These are phyloP conservation scores for Microctonus hyperodae DNA, from an alignment of 2,888 invertebrate genomes.

Conservation along the genomic window DNA sequence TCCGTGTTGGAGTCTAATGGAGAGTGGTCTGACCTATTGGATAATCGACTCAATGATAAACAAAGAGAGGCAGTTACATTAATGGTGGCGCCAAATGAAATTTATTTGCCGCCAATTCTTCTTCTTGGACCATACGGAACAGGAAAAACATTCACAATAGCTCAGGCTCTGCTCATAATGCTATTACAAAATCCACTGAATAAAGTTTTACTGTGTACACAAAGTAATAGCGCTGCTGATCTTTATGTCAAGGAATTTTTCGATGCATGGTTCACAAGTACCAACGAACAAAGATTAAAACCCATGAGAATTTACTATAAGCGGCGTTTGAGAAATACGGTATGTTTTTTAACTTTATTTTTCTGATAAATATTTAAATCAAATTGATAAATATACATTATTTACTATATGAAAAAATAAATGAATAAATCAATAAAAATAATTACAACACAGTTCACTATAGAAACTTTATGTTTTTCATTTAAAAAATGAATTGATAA, in stretches of 20 bases:
- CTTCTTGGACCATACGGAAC: constrained; percentile 86
- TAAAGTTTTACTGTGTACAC: constrained; percentile 82
- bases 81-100: constrained; percentile 73
- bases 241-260: constrained; percentile 85
- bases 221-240: constrained; percentile 88
- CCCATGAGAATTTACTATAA: constrained; percentile 83
- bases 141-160: constrained; percentile 85
- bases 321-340: constrained; percentile 80
- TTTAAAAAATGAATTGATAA: neutral
- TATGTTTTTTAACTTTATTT: constrained; percentile 64
- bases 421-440: too few species aligned
- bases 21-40: constrained; percentile 70
- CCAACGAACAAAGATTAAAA: constrained; percentile 68
- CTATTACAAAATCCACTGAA: constrained; percentile 71
- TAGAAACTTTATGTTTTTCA: neutral
- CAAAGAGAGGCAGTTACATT: constrained; percentile 81
- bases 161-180: constrained; percentile 63
- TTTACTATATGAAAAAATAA: too few species aligned
- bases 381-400: neutral
- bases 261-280: constrained; percentile 76
- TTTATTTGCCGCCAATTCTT: constrained; percentile 74
- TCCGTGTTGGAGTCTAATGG: constrained; percentile 35
- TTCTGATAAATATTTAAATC: constrained; percentile 7
- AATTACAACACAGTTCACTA: neutral
- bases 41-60: constrained; percentile 74